Evolutionary conservation across 2,797 vertebrate genomes (phyloP).

Genomic region (Myotis pilosus): DNA sequence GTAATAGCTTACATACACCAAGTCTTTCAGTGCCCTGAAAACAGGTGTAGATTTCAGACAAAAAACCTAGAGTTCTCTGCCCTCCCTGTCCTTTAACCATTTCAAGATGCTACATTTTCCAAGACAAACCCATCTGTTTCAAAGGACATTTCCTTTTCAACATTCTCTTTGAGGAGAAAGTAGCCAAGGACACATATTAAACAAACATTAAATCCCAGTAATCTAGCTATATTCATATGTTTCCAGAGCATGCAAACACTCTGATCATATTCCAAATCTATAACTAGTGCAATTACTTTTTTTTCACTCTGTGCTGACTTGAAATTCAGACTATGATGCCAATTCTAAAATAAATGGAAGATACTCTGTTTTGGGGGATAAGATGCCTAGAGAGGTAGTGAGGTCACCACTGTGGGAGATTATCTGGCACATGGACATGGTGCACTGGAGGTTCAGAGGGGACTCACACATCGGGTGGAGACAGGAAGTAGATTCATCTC

Average conservation of each 20-base stretch:
- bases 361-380: background rate
- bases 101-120: constrained; percentile 25
- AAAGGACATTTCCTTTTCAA: constrained; percentile 56
- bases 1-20: background rate
- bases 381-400: background rate
- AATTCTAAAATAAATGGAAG: constrained; percentile 28
- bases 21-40: background rate
- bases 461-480: background rate
- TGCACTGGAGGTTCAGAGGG: background rate
- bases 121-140: constrained; percentile 16
- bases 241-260: constrained; percentile 26
- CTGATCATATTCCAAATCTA: constrained; percentile 17
- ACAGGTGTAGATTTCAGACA: constrained; percentile 19
- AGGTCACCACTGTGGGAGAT: background rate
- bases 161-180: constrained; percentile 37
- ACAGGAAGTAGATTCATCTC: background rate
- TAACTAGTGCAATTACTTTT: constrained; percentile 12
- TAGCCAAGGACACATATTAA: constrained; percentile 32
- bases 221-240: constrained; percentile 6
- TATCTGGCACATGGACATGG: background rate
- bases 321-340: background rate
- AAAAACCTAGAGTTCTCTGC: background rate
- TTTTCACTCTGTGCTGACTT: background rate
- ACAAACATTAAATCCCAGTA: constrained; percentile 59
- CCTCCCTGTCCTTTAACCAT: constrained; percentile 1